Evolutionary conservation across 2,113 vertebrate genomes (phyloP).

Genomic region (Zootoca vivipara): DNA sequence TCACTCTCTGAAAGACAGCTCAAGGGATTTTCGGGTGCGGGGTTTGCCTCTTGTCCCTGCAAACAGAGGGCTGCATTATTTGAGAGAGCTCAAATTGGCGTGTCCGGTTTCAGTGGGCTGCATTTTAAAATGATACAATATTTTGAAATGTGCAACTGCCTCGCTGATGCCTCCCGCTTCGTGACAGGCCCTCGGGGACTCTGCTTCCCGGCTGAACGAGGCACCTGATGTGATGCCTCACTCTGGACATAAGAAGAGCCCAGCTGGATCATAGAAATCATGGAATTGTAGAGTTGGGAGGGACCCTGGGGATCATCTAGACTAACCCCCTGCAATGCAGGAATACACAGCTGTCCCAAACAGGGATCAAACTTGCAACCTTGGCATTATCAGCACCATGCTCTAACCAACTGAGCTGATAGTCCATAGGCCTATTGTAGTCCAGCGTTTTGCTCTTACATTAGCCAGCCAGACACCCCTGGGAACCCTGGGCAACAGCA

Average conservation of each 20-base stretch:
- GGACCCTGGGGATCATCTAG: too few relatives aligned
- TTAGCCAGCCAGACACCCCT: background rate
- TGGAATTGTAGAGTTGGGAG: too few relatives aligned
- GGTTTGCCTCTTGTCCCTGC: conserved; percentile 77
- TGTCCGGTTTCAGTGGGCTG: conserved; percentile 78
- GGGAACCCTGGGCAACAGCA: background rate
- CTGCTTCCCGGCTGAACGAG: background rate
- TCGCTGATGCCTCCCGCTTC: conserved; percentile 58
- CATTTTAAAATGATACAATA: conserved; percentile 64
- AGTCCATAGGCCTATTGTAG: too few relatives aligned
- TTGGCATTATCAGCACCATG: too few relatives aligned
- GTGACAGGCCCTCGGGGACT: conserved; percentile 36
- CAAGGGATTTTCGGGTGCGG: conserved; percentile 82
- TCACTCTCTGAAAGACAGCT: conserved; percentile 97
- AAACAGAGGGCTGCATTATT: conserved; percentile 94
- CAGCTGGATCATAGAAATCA: too few relatives aligned
- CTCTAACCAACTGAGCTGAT: too few relatives aligned
- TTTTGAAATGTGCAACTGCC: conserved; percentile 60
- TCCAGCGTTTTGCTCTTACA: too few relatives aligned
- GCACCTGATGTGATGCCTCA: conserved; percentile 38
- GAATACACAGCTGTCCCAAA: too few relatives aligned
- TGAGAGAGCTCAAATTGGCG: conserved; percentile 47
- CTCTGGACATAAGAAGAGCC: background rate
- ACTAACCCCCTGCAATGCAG: too few relatives aligned
- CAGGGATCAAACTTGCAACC: too few relatives aligned